A percentile compares a stretch with the other conserved stretches of the same genome.
These are phyloP conservation scores for Ophion ventricosus DNA, from an alignment of 2,888 invertebrate genomes.

Conservation along the genomic window DNA sequence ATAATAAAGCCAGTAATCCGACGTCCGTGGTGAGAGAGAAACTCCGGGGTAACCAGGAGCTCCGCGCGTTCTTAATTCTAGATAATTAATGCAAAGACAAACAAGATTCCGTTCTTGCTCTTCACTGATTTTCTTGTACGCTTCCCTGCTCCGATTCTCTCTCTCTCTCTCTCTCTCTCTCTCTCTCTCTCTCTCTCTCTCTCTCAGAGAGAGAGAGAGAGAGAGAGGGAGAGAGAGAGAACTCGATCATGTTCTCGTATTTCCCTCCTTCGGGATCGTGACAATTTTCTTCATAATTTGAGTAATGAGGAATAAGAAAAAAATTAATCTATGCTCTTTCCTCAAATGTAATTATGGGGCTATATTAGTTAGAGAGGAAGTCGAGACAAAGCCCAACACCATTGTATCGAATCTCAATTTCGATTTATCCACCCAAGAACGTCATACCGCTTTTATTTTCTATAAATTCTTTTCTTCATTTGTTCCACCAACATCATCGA, in stretches of 20 bases:
- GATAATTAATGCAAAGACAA: constrained; percentile 83
- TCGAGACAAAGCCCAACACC: neutral
- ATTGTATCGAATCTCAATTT: neutral
- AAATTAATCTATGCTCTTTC: neutral
- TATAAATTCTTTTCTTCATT: constrained; percentile 10
- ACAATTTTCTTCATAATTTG: constrained; percentile 24
- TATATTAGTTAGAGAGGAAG: neutral
- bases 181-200: no score
- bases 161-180: constrained; percentile 5
- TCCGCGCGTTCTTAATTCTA: constrained; percentile 81
- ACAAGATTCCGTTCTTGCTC: constrained; percentile 76
- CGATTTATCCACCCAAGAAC: neutral
- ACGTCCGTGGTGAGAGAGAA: constrained; percentile 72
- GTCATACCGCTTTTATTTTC: neutral
- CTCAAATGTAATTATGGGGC: neutral
- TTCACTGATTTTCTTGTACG: constrained; percentile 59
- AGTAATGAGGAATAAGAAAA: constrained; percentile 3
- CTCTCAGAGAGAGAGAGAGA: no score
- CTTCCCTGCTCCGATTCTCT: constrained; percentile 40
- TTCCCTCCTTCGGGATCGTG: constrained; percentile 12
- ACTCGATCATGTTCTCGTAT: constrained; percentile 17
- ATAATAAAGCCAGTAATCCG: constrained; percentile 83
- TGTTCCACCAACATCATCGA: constrained; percentile 20
- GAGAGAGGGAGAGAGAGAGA: no score
- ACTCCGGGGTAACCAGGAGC: constrained; percentile 69